A percentile compares a stretch with the other conserved stretches of the same genome.
phyloP scores from a whole-genome alignment of 2,113 vertebrate genomes.

The Epinephelus cyanopodus region DNA sequence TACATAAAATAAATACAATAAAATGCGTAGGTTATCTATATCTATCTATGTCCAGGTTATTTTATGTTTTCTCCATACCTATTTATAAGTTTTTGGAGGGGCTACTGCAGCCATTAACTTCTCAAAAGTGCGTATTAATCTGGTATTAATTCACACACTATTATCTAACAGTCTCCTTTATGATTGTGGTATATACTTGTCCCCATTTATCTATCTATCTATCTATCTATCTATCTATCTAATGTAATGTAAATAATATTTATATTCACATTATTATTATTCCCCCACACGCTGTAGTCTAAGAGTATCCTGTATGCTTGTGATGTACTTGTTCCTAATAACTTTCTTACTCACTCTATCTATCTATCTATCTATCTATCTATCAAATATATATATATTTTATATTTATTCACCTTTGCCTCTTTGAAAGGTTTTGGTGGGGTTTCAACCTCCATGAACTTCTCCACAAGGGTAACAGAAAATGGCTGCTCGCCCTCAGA shows the following conservation, averaged over 20 bases:
- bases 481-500: conserved; percentile 76
- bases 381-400: background rate
- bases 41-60: background rate
- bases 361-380: background rate
- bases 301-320: too few species aligned
- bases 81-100: background rate
- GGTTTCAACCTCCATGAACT: conserved; percentile 82
- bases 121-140: background rate
- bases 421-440: conserved; percentile 85
- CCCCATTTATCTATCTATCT: background rate
- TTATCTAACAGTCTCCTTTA: background rate
- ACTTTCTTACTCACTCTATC: too few species aligned
- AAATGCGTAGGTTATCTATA: background rate
- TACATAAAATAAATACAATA: background rate
- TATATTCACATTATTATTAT: too few species aligned
- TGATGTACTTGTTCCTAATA: too few species aligned
- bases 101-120: background rate
- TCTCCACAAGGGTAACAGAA: conserved; percentile 77
- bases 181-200: background rate
- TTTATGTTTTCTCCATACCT: background rate
- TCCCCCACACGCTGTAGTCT: too few species aligned
- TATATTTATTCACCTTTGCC: background rate
- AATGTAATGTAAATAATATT: too few species aligned
- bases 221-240: background rate
- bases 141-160: background rate